A percentile compares a stretch with the other conserved stretches of the same genome.
Evolutionary conservation across 2,113 vertebrate species (phyloP).

Genomic region (Mobula birostris): DNA sequence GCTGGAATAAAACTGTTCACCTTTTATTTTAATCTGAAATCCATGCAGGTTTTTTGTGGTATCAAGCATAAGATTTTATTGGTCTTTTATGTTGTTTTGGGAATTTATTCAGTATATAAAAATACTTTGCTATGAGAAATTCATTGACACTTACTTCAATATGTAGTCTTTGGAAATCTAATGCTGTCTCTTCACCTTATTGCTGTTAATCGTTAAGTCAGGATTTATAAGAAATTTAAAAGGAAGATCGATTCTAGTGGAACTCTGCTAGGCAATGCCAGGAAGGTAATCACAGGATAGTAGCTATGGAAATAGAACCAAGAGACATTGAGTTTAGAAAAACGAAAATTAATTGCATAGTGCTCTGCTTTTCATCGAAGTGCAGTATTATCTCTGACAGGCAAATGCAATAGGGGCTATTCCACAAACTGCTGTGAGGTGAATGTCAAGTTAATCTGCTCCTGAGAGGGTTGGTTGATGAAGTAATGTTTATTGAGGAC

Average conservation of each 20-base stretch:
- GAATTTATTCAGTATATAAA: neutral
- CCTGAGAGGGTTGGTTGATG: neutral
- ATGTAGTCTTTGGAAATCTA: neutral
- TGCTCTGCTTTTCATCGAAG: neutral
- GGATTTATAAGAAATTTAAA: neutral
- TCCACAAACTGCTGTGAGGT: neutral
- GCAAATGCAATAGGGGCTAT: neutral
- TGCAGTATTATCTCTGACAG: neutral
- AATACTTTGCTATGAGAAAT: neutral
- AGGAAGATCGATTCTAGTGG: neutral
- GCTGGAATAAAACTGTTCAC: neutral
- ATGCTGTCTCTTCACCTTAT: neutral
- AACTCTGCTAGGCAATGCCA: neutral
- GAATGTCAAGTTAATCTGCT: neutral
- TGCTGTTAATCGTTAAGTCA: neutral
- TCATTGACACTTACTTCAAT: neutral
- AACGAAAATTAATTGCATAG: neutral
- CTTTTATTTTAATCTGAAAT: neutral
- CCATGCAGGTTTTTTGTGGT: neutral
- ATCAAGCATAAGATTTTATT: neutral
- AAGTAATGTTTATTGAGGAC: neutral
- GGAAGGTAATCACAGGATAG: neutral
- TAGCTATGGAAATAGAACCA: constrained; percentile 12
- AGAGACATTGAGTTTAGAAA: neutral
- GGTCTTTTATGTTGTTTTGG: neutral